Base-by-base conservation (phyloP, 2,113 vertebrate species). In the Chaenogobius annularis region DNA sequence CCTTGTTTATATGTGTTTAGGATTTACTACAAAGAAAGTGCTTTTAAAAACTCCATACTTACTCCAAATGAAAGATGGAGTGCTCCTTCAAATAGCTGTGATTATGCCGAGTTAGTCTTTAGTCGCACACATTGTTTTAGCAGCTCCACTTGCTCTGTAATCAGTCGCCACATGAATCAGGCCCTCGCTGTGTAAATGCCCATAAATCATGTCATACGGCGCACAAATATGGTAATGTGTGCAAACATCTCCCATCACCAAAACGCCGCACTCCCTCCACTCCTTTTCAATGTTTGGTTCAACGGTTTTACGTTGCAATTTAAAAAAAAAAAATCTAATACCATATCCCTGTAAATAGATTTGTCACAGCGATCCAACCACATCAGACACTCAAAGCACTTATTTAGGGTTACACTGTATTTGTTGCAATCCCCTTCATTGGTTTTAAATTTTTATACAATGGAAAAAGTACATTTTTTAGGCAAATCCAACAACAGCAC, bases 161-260 rank as follows among this genome's bases (percentile, higher is more conserved):
- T 88, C 87, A 87, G 69, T 6, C 62, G 71, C 84, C 84, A 87
- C 86, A 88, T 83, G 69, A 86, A 81, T 68, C 76, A 83, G 76
- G 19, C 79, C 83, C 70, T 72, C 69, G 56, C 74, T 66, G 79
- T 72, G 81, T 80, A 80, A 87, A 88, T 74, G 87, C 77, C 83
- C 70, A 64, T 85, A 88, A 85, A 85, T 79, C 80, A 85, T 81
- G 77, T 84, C 85, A 83, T 72, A 58, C 73, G 81, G 65, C 50
- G 71, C 76, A 81, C 79, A 82, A 77, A 78, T 74, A 82, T 72
- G 68, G 78, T 75, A 74, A 81, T 55, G 79, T 37, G 55, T 63
- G 84, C 40, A 23, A 71, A 62, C 54, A 83, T 83, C 70, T 68
- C 58, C 5, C 72, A 26, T 82, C 79, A 55, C 69, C 55, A 70